Percentiles rank a stretch among this genome's conserved stretches.
Conservation (phyloP, 2,888 invertebrate genomes). For the Drosophila putrida region DNA sequence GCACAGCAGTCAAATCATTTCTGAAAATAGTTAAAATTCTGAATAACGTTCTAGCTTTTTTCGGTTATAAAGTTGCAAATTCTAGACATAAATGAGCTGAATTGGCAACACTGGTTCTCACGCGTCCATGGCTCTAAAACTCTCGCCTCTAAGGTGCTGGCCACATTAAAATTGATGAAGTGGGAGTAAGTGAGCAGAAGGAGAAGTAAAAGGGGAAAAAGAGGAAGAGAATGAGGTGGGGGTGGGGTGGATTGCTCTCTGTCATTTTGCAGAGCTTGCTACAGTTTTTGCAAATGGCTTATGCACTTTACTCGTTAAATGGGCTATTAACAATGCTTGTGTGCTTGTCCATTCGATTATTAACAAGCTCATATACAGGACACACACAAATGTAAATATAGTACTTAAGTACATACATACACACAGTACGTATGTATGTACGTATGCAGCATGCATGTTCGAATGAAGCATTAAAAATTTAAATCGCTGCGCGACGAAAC, state of each 20-base stretch:
- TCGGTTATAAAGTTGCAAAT: too few species aligned
- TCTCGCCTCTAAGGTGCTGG: too few species aligned
- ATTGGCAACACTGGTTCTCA: too few species aligned
- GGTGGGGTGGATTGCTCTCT: neutral
- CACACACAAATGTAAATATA: neutral
- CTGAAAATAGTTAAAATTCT: too few species aligned
- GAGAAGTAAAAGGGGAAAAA: neutral
- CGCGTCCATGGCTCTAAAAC: too few species aligned
- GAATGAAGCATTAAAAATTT: constrained; percentile 22
- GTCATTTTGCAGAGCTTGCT: constrained; percentile 10
- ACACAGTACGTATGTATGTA: neutral
- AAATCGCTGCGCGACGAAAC: constrained; percentile 29
- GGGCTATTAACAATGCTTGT: constrained; percentile 13
- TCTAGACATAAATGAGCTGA: too few species aligned
- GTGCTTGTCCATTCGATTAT: constrained; percentile 22
- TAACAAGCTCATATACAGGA: neutral
- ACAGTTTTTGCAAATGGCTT: constrained; percentile 13
- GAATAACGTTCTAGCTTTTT: too few species aligned
- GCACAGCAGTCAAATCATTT: too few species aligned
- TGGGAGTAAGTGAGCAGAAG: neutral
- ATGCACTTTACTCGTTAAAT: constrained; percentile 23
- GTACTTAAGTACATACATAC: neutral
- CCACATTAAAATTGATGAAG: too few species aligned
- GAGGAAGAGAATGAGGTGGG: neutral
- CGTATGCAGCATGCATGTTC: neutral